Base-by-base conservation (phyloP, 2,888 invertebrate genomes). In the Cartodere bifasciata region DNA sequence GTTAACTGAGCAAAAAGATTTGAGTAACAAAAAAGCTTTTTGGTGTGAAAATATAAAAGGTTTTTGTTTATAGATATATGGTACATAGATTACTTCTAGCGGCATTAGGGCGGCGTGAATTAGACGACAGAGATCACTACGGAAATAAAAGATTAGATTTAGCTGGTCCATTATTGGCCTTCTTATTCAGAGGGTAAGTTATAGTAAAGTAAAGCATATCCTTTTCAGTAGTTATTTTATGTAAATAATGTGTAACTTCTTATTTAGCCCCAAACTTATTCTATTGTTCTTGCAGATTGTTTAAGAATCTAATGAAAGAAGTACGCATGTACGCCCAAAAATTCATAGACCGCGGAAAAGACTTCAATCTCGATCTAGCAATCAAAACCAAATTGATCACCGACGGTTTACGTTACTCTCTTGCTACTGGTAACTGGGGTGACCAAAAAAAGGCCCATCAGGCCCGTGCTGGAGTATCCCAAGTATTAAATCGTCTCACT, bases 391-490 rank as follows among this genome's bases (percentile, higher is more conserved):
- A 94, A 56, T 88, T 95, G 32, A 97, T 99, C 37, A 97, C 98
- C 1, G 95, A 98, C 57, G 98, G 98, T 16, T 65, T 99, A 32
- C 72, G 94, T 46, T 99, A 99, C 56, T 98, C 98, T 0, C 68
- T 99, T 47, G 98, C 98, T 45, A 99, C 98, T 16, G 98, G 98
- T 20, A 99, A 99, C 62, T 99, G 98, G 98, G 98, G 98, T 27
- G 98, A 99, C 58, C 98, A 99, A 64, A 99, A 98, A 62, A 99
- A 98, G 58, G 98, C 98, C 33, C 97, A 98, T 75, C 92, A 94
- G 64, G 95, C 91, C 13, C 70, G 94, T 62, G 92, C 92, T 45
- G 94, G 94, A 27, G 94, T 94, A 14, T 90, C 91, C 27, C 88
- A 94, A 71, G 97, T 98, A 62, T 82, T 99, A 61, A 99, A 99